phyloP scores from a whole-genome alignment of 2,797 vertebrate species.

The Premnoplex brunnescens region DNA sequence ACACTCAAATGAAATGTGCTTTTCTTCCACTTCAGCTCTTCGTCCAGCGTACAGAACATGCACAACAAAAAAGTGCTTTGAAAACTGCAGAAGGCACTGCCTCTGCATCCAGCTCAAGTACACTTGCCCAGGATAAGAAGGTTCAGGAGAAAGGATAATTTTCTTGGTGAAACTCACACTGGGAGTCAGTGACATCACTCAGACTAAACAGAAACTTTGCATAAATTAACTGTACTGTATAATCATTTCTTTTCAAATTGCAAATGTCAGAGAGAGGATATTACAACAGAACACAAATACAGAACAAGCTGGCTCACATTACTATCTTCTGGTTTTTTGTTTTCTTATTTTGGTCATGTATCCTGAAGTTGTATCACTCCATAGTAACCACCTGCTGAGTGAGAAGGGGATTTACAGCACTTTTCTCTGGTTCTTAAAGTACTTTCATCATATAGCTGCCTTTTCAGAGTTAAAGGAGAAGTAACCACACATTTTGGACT shows the following conservation, averaged over 20 bases:
- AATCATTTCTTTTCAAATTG: not conserved
- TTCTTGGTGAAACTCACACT: not conserved
- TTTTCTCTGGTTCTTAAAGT: not conserved
- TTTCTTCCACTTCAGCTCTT: not conserved
- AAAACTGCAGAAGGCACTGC: not conserved
- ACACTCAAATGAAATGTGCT: not conserved
- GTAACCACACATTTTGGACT: not conserved
- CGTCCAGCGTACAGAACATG: not conserved
- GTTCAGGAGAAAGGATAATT: not conserved
- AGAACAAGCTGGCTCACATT: not conserved
- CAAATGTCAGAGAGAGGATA: not conserved
- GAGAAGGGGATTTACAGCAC: not conserved
- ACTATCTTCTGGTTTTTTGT: not conserved
- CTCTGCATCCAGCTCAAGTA: not conserved
- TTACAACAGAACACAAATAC: not conserved
- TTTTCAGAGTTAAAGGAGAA: not conserved
- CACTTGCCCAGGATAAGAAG: not conserved
- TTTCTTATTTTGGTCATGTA: not conserved
- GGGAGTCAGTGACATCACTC: not conserved
- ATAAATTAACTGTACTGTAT: not conserved
- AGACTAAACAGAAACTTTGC: not conserved
- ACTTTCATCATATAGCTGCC: not conserved
- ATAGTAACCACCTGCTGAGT: conserved; percentile 16
- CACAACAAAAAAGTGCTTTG: not conserved
- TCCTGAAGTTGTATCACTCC: not conserved